Base-by-base conservation (phyloP, 2,797 vertebrate species). In the Micrastur ruficollis region DNA sequence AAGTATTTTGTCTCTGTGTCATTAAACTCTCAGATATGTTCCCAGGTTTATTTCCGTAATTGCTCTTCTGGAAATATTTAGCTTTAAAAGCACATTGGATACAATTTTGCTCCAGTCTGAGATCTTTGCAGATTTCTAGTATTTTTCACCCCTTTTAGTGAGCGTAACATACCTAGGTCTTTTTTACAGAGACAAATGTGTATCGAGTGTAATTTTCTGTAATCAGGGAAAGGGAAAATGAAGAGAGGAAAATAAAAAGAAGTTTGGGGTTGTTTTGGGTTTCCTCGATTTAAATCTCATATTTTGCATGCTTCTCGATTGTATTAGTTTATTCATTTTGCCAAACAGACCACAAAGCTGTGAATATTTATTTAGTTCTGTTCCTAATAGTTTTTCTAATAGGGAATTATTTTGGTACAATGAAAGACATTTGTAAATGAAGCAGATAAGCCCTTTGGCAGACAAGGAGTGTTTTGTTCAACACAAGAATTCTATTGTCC, bases 401-500 rank as follows among this genome's bases (percentile, higher is more conserved):
- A 89, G 97, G 97, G 98, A 98, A 98, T 98, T 98, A 98, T 98
- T 98, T 97, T 98, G 97, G 98, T 97, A 99, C 98, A 99, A 98
- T 97, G 98, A 98, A 97, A 98, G 98, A 98, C 98, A 98, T 99
- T 99, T 99, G 98, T 99, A 99, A 98, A 98, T 98, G 98, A 97
- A 98, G 97, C 98, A 98, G 98, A 99, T 98, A 98, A 98, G 98
- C 98, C 97, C 96, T 95, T 97, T 98, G 97, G 92, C 86, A 97
- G 98, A 99, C 98, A 99, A 98, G 98, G 98, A 97, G 95, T 90
- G 98, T 98, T 99, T 99, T 99, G 98, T 99, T 97, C 97, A 84
- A 98, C 98, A 99, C 98, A 99, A 98, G 98, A 99, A 99, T 99
- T 98, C 98, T 98, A 98, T 99, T 99, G 98, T 98, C 97, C 97